These are phyloP conservation scores for Agrypnus murinus DNA, from an alignment of 2,888 invertebrate genomes.

Conservation along the genomic window DNA sequence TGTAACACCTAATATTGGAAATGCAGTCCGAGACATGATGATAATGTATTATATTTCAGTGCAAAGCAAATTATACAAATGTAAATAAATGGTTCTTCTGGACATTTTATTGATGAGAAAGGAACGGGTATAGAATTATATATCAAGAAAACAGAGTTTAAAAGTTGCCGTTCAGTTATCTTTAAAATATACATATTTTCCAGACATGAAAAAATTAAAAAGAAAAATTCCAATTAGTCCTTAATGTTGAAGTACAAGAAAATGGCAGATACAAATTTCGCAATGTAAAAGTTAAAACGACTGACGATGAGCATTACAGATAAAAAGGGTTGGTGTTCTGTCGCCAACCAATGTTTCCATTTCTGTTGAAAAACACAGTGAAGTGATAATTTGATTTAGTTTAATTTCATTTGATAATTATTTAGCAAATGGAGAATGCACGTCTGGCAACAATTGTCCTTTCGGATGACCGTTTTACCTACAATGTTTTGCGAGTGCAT, in stretches of 20 bases:
- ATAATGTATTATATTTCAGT: slow-evolving; percentile 9
- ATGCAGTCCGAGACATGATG: slow-evolving; percentile 9
- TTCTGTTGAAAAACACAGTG: background rate
- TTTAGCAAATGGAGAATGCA: slow-evolving; percentile 27
- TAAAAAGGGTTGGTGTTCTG: too few relatives aligned
- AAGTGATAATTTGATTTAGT: slow-evolving; percentile 18
- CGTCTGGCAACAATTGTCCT: slow-evolving; percentile 39
- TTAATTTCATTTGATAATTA: slow-evolving; percentile 34
- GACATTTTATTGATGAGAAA: slow-evolving; percentile 28
- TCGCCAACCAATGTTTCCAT: background rate
- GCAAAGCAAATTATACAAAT: slow-evolving; percentile 15
- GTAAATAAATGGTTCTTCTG: slow-evolving; percentile 11
- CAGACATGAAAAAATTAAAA: too few relatives aligned
- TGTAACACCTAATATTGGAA: slow-evolving; percentile 24
- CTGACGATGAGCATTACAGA: too few relatives aligned
- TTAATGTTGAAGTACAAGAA: too few relatives aligned
- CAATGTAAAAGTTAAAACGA: too few relatives aligned
- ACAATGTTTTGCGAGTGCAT: slow-evolving; percentile 48
- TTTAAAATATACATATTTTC: too few relatives aligned
- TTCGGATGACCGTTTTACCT: slow-evolving; percentile 36
- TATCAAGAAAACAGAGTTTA: too few relatives aligned
- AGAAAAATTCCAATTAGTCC: too few relatives aligned
- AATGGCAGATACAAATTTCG: too few relatives aligned
- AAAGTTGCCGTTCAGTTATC: too few relatives aligned
- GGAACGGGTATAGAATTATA: too few relatives aligned